Evolutionary conservation across 2,888 invertebrate genomes (phyloP), one percentile per base, ranked within the genome.

Genomic region (Pogonocherus hispidulus): DNA sequence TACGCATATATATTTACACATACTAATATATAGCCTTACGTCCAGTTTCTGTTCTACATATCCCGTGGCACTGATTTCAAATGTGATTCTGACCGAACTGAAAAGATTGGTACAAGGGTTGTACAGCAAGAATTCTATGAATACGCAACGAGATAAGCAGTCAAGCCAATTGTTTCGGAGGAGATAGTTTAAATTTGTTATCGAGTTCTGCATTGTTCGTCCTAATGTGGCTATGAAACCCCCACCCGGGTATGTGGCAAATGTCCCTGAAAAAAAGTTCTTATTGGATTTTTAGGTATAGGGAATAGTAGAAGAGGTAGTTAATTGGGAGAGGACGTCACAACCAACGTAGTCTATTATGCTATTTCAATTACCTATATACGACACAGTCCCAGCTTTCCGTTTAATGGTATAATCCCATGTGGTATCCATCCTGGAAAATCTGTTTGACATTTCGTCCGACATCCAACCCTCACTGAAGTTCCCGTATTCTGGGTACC

Each of bases 31-130:
- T 41, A n/a, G 5, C 59, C 59, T 69, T 72, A 78, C 76, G 32
- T 76, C 55, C 4, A 69, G 52, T 11, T 46, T 66, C 4, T 37
- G 49, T 4, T n/a, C 9, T 23, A 81, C 62, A 65, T 76, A 78
- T 66, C 83, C 83, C 8, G 79, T 69, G 0, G 79, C 70, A 35
- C 76, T 78, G n/a, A 76, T 70, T 69, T 82, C 83, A 62, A 81
- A 72, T 23, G 72, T 63, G n/a, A 81, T 46, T 14, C 57, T 64
- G 27, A 81, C 76, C 1, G 77, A 67, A 71, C 77, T 76, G 60
- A 83, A 83, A 11, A 82, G 65, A 59, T 83, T 83, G 14, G 72
- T 73, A 64, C 82, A 81, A 1, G 76, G 71, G 51, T 78, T 82
- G 70, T 83, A 83, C 0, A 76, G 54, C 14, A 79, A 70, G 67